phyloP scores from a whole-genome alignment of 2,113 vertebrate species.

The Scopus umbretta region DNA sequence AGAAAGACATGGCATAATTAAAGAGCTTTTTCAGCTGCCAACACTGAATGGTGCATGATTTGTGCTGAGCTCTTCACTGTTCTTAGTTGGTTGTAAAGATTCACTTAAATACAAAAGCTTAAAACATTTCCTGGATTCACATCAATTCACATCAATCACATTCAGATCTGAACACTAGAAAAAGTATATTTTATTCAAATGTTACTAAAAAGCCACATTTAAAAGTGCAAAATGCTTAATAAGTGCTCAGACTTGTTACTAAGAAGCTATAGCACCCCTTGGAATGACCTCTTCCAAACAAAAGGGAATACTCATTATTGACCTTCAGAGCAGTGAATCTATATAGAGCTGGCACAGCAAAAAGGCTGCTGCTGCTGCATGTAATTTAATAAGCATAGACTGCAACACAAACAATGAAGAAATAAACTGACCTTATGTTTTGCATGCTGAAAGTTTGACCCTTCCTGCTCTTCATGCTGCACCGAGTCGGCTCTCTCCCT shows the following conservation, averaged over 20 bases:
- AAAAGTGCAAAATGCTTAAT: neutral
- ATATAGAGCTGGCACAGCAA: neutral
- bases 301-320: neutral
- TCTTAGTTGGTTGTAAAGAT: neutral
- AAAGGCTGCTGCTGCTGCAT: neutral
- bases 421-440: constrained; percentile 70
- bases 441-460: constrained; percentile 67
- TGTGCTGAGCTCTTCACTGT: neutral
- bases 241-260: neutral
- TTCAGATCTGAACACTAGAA: neutral
- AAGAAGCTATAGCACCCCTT: neutral
- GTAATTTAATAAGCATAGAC: neutral
- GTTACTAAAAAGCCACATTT: neutral
- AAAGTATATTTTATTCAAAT: neutral
- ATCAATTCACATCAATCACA: too few species aligned
- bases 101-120: neutral
- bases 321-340: constrained; percentile 36
- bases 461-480: constrained; percentile 68
- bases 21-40: neutral
- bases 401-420: neutral
- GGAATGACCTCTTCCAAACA: neutral
- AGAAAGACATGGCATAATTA: neutral
- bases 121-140: neutral
- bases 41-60: neutral
- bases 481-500: constrained; percentile 65